Conservation (phyloP, 2,113 vertebrate genomes). For the Oryzias celebensis region DNA sequence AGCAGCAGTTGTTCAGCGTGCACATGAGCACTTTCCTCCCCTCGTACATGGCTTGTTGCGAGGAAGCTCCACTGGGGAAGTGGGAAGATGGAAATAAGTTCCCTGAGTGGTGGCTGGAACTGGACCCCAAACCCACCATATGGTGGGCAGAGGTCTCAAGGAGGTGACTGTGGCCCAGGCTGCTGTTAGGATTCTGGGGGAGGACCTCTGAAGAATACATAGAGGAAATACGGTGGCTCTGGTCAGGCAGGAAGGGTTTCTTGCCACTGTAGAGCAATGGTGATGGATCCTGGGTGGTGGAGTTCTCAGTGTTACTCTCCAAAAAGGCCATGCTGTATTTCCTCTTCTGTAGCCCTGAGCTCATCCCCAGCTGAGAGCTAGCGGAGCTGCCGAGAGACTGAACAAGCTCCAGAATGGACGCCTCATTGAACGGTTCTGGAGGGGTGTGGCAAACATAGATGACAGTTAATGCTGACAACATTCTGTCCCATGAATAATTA, state of each 20-base stretch:
- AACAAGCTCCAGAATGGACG: conserved; percentile 88
- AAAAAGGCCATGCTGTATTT: conserved; percentile 91
- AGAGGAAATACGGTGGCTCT: conserved; percentile 80
- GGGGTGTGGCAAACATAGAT: conserved; percentile 3
- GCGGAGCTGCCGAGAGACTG: conserved; percentile 85
- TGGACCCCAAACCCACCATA: conserved; percentile 74
- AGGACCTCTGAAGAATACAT: conserved; percentile 82
- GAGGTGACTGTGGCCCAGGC: conserved; percentile 76
- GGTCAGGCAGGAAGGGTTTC: conserved; percentile 70
- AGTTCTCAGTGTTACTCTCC: conserved; percentile 73
- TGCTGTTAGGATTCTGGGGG: conserved; percentile 68
- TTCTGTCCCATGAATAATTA: neutral
- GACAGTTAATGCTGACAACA: neutral
- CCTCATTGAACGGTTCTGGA: conserved; percentile 89
- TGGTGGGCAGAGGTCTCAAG: conserved; percentile 90
- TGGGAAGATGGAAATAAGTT: conserved; percentile 90
- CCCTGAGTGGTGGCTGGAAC: conserved; percentile 85
- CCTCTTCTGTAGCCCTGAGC: conserved; percentile 86
- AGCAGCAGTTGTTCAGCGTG: conserved; percentile 98
- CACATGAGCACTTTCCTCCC: conserved; percentile 97
- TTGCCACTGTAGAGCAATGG: conserved; percentile 68
- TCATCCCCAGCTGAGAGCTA: conserved; percentile 60
- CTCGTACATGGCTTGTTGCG: conserved; percentile 91
- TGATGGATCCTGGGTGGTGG: conserved; percentile 83
- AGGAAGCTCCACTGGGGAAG: conserved; percentile 85